A percentile compares a stretch with the other conserved stretches of the same genome.
Conservation (phyloP, 2,113 vertebrate species). For the Micronycteris hirsuta region DNA sequence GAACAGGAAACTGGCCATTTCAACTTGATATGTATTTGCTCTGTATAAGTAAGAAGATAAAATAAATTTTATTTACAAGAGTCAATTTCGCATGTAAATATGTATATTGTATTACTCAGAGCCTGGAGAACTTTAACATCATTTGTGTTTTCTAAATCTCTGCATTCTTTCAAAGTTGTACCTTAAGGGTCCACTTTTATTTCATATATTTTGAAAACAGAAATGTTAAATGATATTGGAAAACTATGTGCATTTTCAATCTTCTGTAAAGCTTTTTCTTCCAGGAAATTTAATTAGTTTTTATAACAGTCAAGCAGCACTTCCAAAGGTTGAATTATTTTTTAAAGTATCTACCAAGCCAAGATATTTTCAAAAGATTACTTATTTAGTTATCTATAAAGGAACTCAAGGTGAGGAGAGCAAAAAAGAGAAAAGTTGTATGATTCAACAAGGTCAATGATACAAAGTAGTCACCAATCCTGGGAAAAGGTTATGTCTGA, state of each 20-base stretch:
- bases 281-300: background rate
- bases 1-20: background rate
- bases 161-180: background rate
- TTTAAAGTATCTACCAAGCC: background rate
- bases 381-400: background rate
- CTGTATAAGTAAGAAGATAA: background rate
- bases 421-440: background rate
- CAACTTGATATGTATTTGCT: background rate
- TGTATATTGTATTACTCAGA: background rate
- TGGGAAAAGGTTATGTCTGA: background rate
- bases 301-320: slow-evolving; percentile 13
- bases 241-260: background rate
- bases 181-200: background rate
- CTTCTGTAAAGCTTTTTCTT: background rate
- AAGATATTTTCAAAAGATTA: background rate
- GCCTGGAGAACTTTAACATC: background rate
- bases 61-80: background rate
- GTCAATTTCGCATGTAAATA: background rate
- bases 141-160: background rate
- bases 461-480: background rate
- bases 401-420: background rate
- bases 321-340: background rate
- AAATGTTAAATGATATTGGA: background rate
- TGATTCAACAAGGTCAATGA: background rate
- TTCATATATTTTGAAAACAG: slow-evolving; percentile 12